Base-by-base conservation (phyloP, 2,888 invertebrate genomes). In the Peribatodes rhomboidaria region DNA sequence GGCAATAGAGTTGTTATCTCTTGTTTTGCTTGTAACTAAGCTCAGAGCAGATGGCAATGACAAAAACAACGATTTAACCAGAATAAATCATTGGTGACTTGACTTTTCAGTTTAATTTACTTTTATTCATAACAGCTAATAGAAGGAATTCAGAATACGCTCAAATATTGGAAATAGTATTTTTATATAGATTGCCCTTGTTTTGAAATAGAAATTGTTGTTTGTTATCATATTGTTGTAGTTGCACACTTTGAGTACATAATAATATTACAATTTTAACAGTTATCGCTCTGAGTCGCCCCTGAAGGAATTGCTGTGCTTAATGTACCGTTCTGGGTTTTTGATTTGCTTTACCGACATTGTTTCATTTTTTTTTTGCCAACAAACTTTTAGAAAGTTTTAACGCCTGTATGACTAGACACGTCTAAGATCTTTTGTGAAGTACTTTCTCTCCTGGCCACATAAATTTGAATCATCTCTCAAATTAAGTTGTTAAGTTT, bases 401-500 rank as follows among this genome's bases (percentile, higher is more conserved):
- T 10, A 53, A 39, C 35, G 18, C 37, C 16, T 53, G 14, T 7
- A 16, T 11, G 31, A 35, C 50, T 50, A 35, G 33, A 50, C 22
- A n/a, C 22, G 11, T 35, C 13, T 33, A 13, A 35, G 13, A 7
- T 50, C 50, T 50, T 35, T 50, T 35, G 33, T 35, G 33, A 18
- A 18, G 11, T 18, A 11, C 35, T 35, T 50, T 50, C 18, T 35
- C 18, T 35, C 6, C 27, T 35, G 16, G 13, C 50, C 37, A 27
- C 16, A 9, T 27, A 14, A 14, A 58, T 37, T 39, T 50, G 27
- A 31, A 31, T 33, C 7, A 52, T 8, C 10, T 35, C 11, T 33
- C 14, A 53, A 46, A 54, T 55, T 1, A 33, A 55, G 46, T 31
- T 10, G 31, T 61, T 20, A 46, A 62, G 22, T 52, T 57, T 62